Base-by-base conservation (phyloP, 2,888 invertebrate species). In the Andrena bicolor region DNA sequence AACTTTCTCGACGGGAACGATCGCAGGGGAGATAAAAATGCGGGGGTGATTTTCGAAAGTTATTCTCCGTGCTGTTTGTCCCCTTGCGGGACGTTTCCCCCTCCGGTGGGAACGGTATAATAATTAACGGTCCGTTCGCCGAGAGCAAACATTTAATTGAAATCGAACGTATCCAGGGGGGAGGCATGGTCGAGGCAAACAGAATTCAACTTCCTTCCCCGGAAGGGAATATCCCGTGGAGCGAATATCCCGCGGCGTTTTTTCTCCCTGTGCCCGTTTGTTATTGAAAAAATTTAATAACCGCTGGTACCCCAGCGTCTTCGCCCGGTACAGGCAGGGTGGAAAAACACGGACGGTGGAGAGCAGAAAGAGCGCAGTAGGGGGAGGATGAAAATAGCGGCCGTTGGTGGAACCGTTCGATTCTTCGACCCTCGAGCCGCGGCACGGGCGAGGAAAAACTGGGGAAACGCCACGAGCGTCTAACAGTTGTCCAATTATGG, bases 61-160 rank as follows among this genome's bases (percentile, higher is more conserved):
- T 41, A 16, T 35, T 61, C 35, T 20, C 60, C 7, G 28, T 41
- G 16, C 4, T 32, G 51, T 4, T 16, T 1, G 10, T 49, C 2
- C 53, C 1, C 20, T 30, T 20, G 49, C 23, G 32, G 20, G 60
- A 16, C 23, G 20, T 20, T 51, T 51, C 13, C 41, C 1, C 41
- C 13, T 20, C 48, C 49, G 3, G 6, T 51, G 7, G 20, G 51
- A 53, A 35, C 20, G 20, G 26, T 26, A 69, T 69, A 66, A 66
- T 63, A 70, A 70, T 76, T 65, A 61, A 65, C 49, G 58, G 64
- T 66, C 58, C n/a, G 74, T 82, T 79, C 80, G 69, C 79, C 75
- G 71, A 78, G 82, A 85, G 83, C 86, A 83, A 89, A 88, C 88
- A 83, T 88, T 90, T 90, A 90, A 90, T 90, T 88, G 90, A 89